A percentile compares a stretch with the other conserved stretches of the same genome.
These are phyloP conservation scores for Otus sunia DNA, from an alignment of 2,113 vertebrate genomes.

Conservation along the genomic window DNA sequence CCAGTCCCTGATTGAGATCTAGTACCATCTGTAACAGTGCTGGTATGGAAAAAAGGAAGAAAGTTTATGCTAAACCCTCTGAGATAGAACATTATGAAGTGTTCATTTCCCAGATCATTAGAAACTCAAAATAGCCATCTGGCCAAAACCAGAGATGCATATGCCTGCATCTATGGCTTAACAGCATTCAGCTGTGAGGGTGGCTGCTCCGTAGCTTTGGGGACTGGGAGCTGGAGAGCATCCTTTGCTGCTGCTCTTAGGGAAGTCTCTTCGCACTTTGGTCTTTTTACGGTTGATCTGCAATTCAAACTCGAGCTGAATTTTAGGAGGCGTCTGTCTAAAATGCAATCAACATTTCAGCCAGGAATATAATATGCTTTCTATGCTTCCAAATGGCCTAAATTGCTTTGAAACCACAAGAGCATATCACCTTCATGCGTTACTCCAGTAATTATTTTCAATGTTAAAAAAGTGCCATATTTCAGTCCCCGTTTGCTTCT, in stretches of 20 bases:
- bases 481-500: background rate
- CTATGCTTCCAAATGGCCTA: background rate
- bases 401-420: background rate
- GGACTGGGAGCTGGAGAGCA: background rate
- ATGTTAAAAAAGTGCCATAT: background rate
- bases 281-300: background rate
- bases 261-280: background rate
- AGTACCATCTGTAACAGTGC: background rate
- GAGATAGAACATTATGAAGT: background rate
- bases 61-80: slow-evolving; percentile 15
- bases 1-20: background rate
- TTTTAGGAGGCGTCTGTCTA: background rate
- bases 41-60: background rate
- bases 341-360: background rate
- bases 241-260: background rate
- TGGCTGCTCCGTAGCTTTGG: background rate
- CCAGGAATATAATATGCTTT: background rate
- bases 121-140: slow-evolving; percentile 38
- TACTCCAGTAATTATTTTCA: background rate
- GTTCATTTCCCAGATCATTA: slow-evolving; percentile 45
- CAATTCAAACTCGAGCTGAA: background rate
- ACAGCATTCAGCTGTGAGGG: background rate
- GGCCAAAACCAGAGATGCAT: background rate
- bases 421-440: fast-evolving
- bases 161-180: background rate